These are phyloP conservation scores for Ecdyonurus torrentis DNA, from an alignment of 2,888 invertebrate species.

Conservation along the genomic window DNA sequence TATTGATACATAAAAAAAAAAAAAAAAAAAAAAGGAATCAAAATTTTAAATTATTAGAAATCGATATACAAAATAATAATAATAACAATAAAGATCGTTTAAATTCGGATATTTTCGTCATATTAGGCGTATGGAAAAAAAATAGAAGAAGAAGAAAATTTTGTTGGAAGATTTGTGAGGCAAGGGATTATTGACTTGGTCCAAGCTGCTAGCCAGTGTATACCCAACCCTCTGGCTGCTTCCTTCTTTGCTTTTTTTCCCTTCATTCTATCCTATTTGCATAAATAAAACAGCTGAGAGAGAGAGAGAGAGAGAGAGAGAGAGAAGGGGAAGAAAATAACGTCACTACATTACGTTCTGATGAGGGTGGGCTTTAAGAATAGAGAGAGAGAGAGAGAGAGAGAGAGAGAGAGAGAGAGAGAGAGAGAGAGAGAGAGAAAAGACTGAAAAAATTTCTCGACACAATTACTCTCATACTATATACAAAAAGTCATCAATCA, in stretches of 20 bases:
- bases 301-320: neutral
- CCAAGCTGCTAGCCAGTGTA: no score
- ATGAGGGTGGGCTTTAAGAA: no score
- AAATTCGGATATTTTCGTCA: neutral
- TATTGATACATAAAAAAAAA: neutral
- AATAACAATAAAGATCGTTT: neutral
- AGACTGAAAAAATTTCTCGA: neutral
- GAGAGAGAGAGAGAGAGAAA: neutral
- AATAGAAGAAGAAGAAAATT: neutral
- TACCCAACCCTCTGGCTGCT: no score
- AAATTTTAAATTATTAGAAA: neutral
- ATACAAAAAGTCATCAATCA: neutral
- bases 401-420: neutral
- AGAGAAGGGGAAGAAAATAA: neutral
- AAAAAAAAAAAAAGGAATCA: neutral
- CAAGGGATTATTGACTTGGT: conserved; percentile 3
- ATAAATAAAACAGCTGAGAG: conserved; percentile 1
- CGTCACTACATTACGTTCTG: no score
- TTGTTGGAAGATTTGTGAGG: neutral
- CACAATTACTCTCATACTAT: neutral
- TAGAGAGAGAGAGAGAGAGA: neutral
- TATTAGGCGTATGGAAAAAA: neutral
- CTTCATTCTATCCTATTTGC: neutral
- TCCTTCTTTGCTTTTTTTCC: no score
- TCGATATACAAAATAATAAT: neutral